Evolutionary conservation across 2,888 invertebrate genomes (phyloP), one percentile per base, ranked within the genome.

Genomic region (Epicampocera succincta): DNA sequence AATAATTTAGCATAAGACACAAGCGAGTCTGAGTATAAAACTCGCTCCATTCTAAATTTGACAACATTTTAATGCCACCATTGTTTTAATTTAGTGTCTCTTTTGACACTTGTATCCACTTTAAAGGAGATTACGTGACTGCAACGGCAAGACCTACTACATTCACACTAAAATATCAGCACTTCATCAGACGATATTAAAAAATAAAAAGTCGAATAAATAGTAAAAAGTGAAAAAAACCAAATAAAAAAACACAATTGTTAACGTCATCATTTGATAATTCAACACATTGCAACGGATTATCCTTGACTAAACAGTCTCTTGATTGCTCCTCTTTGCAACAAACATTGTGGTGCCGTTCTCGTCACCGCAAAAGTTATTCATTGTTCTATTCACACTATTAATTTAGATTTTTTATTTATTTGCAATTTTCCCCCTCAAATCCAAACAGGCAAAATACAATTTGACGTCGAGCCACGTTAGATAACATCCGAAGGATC

Each of bases 271-370:
- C 79, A 80, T 80, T 82, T 73, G 69, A 79, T 79, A 84, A 82
- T 84, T 81, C 74, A 80, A 83, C 83, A 86, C 83, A 83, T 84
- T 86, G 80, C 79, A 65, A 66, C 80, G 83, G 89, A 88, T 89
- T 86, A 89, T 89, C 89, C 88, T 83, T 79, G 86, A 86, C 85
- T 85, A 85, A 83, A 84, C 84, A 85, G 60, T 83, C 84, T 75
- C 85, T 68, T 66, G 69, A 66, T 77, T 72, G 77, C 61, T 66
- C 56, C 66, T 50, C 58, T 48, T 42, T 40, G 48, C 46, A 65
- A 72, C 72, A 54, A 71, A 72, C 50, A 61, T 65, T 66, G 29
- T 19, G 63, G 38, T 83, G 46, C 38, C 79, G 80, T 75, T 84
- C 84, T 83, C 84, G 85, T 80, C 85, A 85, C 85, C 21, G 44